Percentiles rank a stretch among this genome's conserved stretches.
These are phyloP conservation scores for Ptychoptera contaminata DNA, from an alignment of 2,888 invertebrate species.

Conservation along the genomic window DNA sequence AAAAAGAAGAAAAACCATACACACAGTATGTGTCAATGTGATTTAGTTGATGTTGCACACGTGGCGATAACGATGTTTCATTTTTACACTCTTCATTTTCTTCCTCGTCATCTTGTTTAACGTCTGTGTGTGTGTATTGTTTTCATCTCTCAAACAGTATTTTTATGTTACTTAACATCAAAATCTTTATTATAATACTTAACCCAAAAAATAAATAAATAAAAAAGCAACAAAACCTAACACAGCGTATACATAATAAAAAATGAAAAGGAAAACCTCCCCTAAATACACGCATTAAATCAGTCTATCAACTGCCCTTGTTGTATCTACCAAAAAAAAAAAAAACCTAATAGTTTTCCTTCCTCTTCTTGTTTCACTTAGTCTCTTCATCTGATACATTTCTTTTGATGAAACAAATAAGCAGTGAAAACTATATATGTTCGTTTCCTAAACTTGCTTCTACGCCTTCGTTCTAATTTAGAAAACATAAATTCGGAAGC, in stretches of 20 bases:
- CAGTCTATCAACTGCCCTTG: no score
- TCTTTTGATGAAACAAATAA: no score
- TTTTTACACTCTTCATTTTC: neutral
- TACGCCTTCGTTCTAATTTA: neutral
- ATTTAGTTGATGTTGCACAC: constrained; percentile 4
- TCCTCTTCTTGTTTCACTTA: neutral
- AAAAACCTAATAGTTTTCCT: neutral
- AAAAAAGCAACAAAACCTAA: neutral
- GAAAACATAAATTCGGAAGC: no score
- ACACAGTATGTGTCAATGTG: neutral
- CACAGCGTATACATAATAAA: neutral
- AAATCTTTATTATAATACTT: no score
- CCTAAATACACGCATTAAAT: no score
- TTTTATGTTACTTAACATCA: no score
- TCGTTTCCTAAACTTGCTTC: neutral
- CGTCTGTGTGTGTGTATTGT: no score
- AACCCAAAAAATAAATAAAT: neutral
- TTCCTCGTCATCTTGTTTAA: no score
- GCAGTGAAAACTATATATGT: no score
- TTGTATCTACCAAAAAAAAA: neutral
- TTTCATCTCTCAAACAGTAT: no score
- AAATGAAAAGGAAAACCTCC: neutral
- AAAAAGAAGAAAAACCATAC: no score
- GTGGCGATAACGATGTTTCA: constrained; percentile 9
- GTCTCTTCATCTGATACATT: neutral